Evolutionary conservation across 1,140 invertebrate species (phyloP).

Genomic region (Patella vulgata): DNA sequence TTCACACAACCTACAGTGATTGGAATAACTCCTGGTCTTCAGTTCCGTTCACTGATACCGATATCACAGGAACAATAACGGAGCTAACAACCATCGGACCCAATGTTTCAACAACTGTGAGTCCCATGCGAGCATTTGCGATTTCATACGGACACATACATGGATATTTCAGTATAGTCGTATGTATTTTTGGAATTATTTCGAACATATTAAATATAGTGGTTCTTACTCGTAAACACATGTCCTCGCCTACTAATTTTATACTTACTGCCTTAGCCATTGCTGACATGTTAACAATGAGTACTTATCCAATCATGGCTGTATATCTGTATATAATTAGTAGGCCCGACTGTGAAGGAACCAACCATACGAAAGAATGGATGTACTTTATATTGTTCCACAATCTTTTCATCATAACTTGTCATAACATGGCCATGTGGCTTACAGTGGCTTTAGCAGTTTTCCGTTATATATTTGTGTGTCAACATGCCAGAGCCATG

Average conservation of each 20-base stretch:
- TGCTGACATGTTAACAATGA: slow-evolving; percentile 87
- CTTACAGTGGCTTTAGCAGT: slow-evolving; percentile 91
- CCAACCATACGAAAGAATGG: slow-evolving; percentile 48
- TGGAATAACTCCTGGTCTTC: not conserved
- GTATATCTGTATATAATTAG: slow-evolving; percentile 71
- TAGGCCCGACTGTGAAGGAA: slow-evolving; percentile 14
- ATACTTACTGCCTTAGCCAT: slow-evolving; percentile 86
- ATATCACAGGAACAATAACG: not conserved
- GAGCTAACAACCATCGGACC: slow-evolving; percentile 1
- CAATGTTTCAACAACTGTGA: slow-evolving; percentile 5
- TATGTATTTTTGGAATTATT: slow-evolving; percentile 89
- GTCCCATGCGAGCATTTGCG: slow-evolving; percentile 34
- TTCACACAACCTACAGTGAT: too few species aligned
- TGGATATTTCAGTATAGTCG: slow-evolving; percentile 76
- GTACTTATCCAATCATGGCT: slow-evolving; percentile 86
- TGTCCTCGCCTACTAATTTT: slow-evolving; percentile 83
- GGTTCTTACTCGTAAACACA: slow-evolving; percentile 86
- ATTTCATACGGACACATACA: slow-evolving; percentile 71
- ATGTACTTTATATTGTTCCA: slow-evolving; percentile 61
- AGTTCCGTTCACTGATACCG: not conserved
- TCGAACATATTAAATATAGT: slow-evolving; percentile 90
- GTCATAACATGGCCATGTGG: slow-evolving; percentile 94
- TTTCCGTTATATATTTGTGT: slow-evolving; percentile 92
- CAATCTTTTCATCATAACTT: slow-evolving; percentile 78
- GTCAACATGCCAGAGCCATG: slow-evolving; percentile 78